phyloP scores from a whole-genome alignment of 2,797 vertebrate species.

The Varecia variegata region DNA sequence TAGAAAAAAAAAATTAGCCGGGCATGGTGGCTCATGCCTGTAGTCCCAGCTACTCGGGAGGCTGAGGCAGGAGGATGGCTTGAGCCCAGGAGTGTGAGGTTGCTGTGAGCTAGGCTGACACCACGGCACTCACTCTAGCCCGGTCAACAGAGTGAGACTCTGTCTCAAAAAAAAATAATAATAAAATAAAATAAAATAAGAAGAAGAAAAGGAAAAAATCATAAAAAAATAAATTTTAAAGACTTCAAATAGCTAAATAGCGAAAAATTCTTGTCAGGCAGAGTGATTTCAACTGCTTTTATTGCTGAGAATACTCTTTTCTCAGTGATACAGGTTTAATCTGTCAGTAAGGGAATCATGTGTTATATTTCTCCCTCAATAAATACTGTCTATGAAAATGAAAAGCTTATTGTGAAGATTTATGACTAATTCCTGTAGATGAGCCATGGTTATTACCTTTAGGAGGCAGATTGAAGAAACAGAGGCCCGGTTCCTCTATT shows the following conservation, averaged over 20 bases:
- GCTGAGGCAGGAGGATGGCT: too few species aligned
- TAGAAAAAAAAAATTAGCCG: too few species aligned
- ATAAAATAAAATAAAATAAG: too few species aligned
- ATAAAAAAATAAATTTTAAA: too few species aligned
- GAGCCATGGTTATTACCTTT: not conserved
- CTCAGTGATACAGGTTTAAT: not conserved
- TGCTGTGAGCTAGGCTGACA: too few species aligned
- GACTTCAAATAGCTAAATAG: not conserved
- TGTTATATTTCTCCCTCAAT: not conserved
- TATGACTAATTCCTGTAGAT: not conserved
- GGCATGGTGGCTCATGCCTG: too few species aligned
- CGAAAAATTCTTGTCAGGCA: not conserved
- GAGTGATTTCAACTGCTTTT: not conserved
- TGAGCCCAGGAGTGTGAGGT: too few species aligned
- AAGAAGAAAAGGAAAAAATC: too few species aligned
- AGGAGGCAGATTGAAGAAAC: not conserved
- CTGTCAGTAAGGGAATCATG: not conserved
- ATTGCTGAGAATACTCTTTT: not conserved
- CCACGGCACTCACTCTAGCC: too few species aligned
- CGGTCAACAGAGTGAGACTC: too few species aligned
- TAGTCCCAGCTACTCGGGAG: too few species aligned
- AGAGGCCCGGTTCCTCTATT: not conserved
- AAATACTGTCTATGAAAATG: not conserved
- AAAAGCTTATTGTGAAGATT: not conserved
- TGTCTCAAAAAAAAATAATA: too few species aligned